Base-by-base conservation (phyloP, 2,797 vertebrate genomes). In the Bovichtus variegatus region DNA sequence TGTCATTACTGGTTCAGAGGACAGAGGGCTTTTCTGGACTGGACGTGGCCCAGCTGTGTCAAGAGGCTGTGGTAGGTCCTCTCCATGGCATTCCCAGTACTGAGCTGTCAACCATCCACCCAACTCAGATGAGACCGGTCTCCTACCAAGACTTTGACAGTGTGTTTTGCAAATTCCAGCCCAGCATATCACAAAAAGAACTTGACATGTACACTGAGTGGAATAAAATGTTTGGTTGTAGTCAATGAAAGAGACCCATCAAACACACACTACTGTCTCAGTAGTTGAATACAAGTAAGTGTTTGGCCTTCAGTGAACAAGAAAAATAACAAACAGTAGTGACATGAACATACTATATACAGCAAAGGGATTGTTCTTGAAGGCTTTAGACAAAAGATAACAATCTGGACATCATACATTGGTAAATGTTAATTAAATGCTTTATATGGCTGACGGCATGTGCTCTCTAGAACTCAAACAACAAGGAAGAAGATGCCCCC, bases 151-250 rank as follows among this genome's bases (percentile, higher is more conserved):
- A 99, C 97, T 99, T 99, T 96, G 98, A 99, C 96, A 98, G 97
- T 93, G 97, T 97, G 88, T 98, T 99, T 96, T 99, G 98, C 96
- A 99, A 99, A 97, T 98, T 99, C 91, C 97, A 99, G 94, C 97
- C 97, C 90, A 99, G 97, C 96, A 97, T 98, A 97, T 98, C 98
- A 92, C 97, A 99, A 93, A 99, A 99, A 97, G 97, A 99, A 95
- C 96, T 99, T 68, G 98, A 99, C 94, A 97, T 97, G 85, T 99
- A 98, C 92, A 96, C 97, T 91, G 98, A 99, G 95, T 99, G 98
- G 98, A 99, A 99, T 96, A 99, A 99, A 97, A 99, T 97, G 97
- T 99, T 99, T 96, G 98, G 98, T 92, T 99, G 98, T 94, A 97
- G 96, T 96, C 98, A 99, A 94, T 99, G 95, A 99, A 94, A 92